phyloP scores from a whole-genome alignment of 2,797 vertebrate species.

The Parauchenoglanis ngamensis region DNA sequence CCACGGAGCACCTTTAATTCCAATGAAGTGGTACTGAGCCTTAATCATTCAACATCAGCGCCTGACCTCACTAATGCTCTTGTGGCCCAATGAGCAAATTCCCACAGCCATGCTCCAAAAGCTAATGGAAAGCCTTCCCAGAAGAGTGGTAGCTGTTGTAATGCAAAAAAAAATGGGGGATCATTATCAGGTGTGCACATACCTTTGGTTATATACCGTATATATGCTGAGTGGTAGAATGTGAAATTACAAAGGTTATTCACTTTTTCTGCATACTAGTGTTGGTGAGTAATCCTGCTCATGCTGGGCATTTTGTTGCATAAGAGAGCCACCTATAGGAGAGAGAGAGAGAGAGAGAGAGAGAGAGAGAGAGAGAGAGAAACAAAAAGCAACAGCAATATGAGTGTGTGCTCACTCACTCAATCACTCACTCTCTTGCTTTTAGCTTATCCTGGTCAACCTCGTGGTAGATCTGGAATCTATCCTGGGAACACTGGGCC shows the following conservation, averaged over 20 bases:
- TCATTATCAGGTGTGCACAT: background rate
- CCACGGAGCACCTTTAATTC: background rate
- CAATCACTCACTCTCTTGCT: background rate
- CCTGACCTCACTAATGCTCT: background rate
- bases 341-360: background rate
- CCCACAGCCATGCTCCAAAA: background rate
- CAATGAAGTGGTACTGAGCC: background rate
- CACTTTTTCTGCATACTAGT: background rate
- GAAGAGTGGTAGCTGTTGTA: background rate
- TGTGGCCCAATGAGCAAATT: background rate
- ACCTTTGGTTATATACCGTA: background rate
- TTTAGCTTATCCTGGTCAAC: background rate
- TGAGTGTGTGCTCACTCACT: background rate
- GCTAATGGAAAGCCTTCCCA: background rate
- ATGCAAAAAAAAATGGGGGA: no score
- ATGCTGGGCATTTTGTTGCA: background rate
- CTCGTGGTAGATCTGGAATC: background rate
- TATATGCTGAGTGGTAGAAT: background rate
- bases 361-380: background rate
- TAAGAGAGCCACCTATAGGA: conserved; percentile 7
- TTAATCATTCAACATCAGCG: background rate
- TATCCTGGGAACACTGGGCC: background rate
- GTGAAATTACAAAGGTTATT: background rate
- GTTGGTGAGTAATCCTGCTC: background rate
- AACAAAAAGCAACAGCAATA: background rate